Conservation (phyloP, 2,797 vertebrate species). For the Mus spretus region DNA sequence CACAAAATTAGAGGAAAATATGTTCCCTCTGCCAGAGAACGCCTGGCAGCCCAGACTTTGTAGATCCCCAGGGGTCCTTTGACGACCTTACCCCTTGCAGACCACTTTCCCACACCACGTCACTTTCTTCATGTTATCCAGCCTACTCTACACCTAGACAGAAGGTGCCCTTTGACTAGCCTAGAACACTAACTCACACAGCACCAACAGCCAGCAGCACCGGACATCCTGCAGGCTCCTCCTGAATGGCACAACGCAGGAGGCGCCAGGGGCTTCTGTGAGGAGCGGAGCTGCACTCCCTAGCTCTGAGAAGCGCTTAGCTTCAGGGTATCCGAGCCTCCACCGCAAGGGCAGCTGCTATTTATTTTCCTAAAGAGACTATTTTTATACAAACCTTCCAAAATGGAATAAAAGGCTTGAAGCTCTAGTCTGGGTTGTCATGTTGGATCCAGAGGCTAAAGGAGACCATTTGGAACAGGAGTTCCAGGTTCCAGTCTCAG, state of each 20-base stretch:
- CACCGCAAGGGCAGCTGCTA: slow-evolving; percentile 80
- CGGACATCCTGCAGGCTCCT: slow-evolving; percentile 41
- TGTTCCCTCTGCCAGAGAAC: slow-evolving; percentile 54
- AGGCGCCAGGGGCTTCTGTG: slow-evolving; percentile 64
- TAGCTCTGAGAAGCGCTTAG: slow-evolving; percentile 78
- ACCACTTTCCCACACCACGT: not conserved
- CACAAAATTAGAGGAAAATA: slow-evolving; percentile 67
- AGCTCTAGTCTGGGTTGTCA: slow-evolving; percentile 64
- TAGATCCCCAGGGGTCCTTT: slow-evolving; percentile 2
- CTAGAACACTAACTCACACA: slow-evolving; percentile 83
- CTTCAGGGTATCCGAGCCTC: slow-evolving; percentile 65
- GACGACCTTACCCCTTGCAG: not conserved
- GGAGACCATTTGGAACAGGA: slow-evolving; percentile 32
- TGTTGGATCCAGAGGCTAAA: slow-evolving; percentile 62
- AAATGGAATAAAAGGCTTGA: slow-evolving; percentile 83
- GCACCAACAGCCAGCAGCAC: slow-evolving; percentile 76
- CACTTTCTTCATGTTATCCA: not conserved
- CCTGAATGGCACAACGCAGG: slow-evolving; percentile 31
- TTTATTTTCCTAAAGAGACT: slow-evolving; percentile 86
- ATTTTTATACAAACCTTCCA: slow-evolving; percentile 84
- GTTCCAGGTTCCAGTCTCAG: slow-evolving; percentile 64
- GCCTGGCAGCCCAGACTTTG: slow-evolving; percentile 43
- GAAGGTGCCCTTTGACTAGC: slow-evolving; percentile 11
- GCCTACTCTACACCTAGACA: not conserved
- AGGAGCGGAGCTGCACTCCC: slow-evolving; percentile 65